A percentile compares a stretch with the other conserved stretches of the same genome.
These are phyloP conservation scores for Tauraco erythrolophus DNA, from an alignment of 2,113 vertebrate genomes.

Conservation along the genomic window DNA sequence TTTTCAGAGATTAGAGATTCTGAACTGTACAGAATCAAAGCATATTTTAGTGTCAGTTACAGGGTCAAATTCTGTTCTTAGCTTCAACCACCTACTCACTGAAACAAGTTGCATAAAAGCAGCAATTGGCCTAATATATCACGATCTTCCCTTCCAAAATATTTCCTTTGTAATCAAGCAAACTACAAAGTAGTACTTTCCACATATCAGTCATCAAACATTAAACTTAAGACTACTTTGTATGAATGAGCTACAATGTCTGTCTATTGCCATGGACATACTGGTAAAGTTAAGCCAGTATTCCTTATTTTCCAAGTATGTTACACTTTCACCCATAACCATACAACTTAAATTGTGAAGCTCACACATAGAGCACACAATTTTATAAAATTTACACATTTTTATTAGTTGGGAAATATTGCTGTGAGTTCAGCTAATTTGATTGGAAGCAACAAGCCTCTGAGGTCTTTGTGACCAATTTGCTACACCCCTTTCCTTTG, in stretches of 20 bases:
- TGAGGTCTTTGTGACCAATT: background rate
- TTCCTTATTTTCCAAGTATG: background rate
- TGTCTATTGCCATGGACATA: background rate
- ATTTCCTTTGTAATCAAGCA: background rate
- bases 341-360: rapidly evolving
- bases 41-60: background rate
- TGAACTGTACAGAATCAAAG: background rate
- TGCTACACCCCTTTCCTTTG: background rate
- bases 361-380: background rate
- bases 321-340: background rate
- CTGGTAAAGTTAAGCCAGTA: background rate
- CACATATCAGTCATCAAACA: background rate
- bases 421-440: background rate
- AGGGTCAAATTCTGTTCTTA: background rate
- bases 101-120: background rate
- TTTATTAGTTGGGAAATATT: background rate
- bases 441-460: background rate
- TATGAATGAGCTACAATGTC: background rate
- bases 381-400: background rate
- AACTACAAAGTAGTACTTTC: background rate
- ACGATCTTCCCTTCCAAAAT: background rate
- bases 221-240: background rate
- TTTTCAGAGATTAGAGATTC: background rate
- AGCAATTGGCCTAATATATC: background rate
- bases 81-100: background rate